phyloP scores from a whole-genome alignment of 2,888 invertebrate genomes.

The Eupsilia transversa region DNA sequence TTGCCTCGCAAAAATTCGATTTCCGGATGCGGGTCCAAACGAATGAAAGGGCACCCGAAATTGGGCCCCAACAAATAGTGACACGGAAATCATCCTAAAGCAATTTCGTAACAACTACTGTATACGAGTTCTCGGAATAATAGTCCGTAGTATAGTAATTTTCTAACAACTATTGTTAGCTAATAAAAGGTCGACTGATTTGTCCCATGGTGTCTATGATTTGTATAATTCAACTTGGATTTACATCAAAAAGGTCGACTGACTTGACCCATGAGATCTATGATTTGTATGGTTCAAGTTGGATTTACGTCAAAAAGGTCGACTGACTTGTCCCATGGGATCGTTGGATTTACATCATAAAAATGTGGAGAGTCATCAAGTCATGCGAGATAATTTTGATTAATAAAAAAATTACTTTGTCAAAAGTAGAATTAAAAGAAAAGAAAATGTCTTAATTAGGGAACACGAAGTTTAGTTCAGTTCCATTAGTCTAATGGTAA shows the following conservation, averaged over 20 bases:
- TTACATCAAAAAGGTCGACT: neutral
- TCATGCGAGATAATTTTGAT: neutral
- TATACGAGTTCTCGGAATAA: slow-evolving; percentile 8
- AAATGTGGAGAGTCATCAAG: neutral
- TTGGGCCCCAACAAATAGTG: slow-evolving; percentile 3
- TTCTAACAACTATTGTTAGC: slow-evolving; percentile 10
- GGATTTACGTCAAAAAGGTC: neutral
- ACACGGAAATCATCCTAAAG: slow-evolving; percentile 20
- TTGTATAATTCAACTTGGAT: neutral
- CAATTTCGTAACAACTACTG: slow-evolving; percentile 24
- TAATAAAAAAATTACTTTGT: neutral
- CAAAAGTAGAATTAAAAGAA: neutral
- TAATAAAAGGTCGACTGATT: neutral
- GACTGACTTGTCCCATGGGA: neutral
- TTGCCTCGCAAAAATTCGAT: slow-evolving; percentile 4
- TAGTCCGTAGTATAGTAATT: neutral
- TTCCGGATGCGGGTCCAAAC: slow-evolving; percentile 11
- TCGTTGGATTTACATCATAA: neutral
- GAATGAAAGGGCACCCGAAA: slow-evolving; percentile 11
- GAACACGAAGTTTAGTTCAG: neutral
- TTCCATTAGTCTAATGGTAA: no score
- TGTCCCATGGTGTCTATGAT: neutral
- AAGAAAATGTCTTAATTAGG: neutral
- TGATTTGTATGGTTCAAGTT: neutral
- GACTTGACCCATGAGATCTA: neutral